Conservation (phyloP, 2,888 invertebrate species). For the Aricia artaxerxes region DNA sequence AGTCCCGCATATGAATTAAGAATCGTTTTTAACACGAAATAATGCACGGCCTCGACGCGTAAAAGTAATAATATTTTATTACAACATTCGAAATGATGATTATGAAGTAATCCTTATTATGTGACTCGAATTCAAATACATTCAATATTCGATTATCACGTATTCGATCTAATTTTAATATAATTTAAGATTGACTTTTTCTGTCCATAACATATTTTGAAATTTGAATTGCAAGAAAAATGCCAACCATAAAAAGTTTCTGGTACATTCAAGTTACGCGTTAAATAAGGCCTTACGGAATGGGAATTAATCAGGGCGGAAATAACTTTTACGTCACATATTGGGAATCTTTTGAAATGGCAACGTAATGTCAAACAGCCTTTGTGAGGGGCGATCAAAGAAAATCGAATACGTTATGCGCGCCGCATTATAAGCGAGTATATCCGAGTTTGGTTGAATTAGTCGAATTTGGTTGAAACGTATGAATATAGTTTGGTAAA, state of each 20-base stretch:
- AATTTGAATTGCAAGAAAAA: background rate
- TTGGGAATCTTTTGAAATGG: slow-evolving; percentile 29
- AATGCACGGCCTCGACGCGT: no score
- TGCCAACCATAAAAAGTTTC: background rate
- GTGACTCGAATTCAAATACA: no score
- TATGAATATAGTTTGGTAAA: background rate
- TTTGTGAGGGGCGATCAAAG: slow-evolving; percentile 24
- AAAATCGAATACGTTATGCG: background rate
- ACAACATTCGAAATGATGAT: no score
- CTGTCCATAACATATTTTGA: background rate
- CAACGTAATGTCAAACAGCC: slow-evolving; percentile 23
- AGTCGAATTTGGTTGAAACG: background rate
- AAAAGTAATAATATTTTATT: no score
- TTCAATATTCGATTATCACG: no score
- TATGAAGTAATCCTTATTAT: no score
- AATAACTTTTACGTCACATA: slow-evolving; percentile 24
- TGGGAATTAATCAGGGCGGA: slow-evolving; percentile 25
- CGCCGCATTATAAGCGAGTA: background rate
- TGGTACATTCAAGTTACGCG: background rate
- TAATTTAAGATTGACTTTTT: no score
- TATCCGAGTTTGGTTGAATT: background rate
- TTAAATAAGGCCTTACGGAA: background rate
- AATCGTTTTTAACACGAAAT: no score
- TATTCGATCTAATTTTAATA: no score
- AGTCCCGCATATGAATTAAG: no score